Evolutionary conservation across 2,888 invertebrate genomes (phyloP).

Genomic region (Nymphalis polychloros): DNA sequence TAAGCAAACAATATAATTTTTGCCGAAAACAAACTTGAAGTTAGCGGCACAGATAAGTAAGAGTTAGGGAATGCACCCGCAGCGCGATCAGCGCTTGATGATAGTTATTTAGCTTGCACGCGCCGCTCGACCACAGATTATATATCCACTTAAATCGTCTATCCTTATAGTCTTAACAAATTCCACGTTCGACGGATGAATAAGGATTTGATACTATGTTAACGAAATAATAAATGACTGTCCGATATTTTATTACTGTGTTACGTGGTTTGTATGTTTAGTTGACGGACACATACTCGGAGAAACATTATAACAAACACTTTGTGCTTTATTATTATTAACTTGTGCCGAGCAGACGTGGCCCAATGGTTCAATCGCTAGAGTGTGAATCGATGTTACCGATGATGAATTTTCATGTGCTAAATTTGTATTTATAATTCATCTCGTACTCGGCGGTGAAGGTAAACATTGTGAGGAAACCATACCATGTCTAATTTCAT

Average conservation of each 20-base stretch:
- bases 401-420: no score
- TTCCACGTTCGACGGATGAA: slow-evolving; percentile 16
- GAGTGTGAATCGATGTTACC: no score
- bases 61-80: slow-evolving; percentile 51
- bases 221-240: slow-evolving; percentile 7
- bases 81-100: slow-evolving; percentile 49
- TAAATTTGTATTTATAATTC: no score
- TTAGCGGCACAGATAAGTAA: slow-evolving; percentile 32
- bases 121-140: slow-evolving; percentile 39
- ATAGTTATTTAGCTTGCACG: slow-evolving; percentile 61
- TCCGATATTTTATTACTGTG: slow-evolving; percentile 13
- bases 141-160: slow-evolving; percentile 29
- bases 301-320: slow-evolving; percentile 1
- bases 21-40: slow-evolving; percentile 37
- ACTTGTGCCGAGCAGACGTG: background rate
- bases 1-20: slow-evolving; percentile 30
- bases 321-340: background rate
- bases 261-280: slow-evolving; percentile 12
- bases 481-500: no score
- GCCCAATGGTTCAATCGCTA: background rate
- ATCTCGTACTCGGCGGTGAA: no score
- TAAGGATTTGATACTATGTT: slow-evolving; percentile 6
- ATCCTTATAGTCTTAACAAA: slow-evolving; percentile 26
- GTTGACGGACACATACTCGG: background rate
- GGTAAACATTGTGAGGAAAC: no score